Evolutionary conservation across 1,140 invertebrate genomes (phyloP).

Genomic region (Drosophila neocordata): DNA sequence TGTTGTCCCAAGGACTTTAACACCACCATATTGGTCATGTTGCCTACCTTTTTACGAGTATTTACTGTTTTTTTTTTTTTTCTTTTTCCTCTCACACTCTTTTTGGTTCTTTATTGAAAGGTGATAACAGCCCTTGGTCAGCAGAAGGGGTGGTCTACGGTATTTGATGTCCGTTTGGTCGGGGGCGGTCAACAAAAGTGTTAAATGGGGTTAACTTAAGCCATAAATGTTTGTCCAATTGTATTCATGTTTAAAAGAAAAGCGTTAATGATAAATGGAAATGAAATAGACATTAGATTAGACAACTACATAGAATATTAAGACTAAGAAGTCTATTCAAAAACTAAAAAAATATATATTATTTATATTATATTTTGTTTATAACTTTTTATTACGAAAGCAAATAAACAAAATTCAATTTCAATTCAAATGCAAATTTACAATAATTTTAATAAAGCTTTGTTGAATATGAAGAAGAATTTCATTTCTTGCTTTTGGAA

Average conservation of each 20-base stretch:
- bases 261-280: constrained; percentile 22
- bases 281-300: background rate
- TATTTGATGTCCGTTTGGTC: constrained; percentile 6
- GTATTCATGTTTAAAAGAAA: constrained; percentile 35
- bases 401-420: no score
- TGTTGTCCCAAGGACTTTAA: constrained; percentile 42
- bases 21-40: constrained; percentile 47
- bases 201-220: constrained; percentile 74
- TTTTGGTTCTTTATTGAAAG: constrained; percentile 65
- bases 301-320: no score
- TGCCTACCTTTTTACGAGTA: constrained; percentile 36
- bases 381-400: no score
- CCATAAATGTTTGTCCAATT: constrained; percentile 23
- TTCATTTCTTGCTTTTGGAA: no score
- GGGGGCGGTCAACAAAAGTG: constrained; percentile 56
- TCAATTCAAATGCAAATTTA: no score
- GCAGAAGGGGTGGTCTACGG: background rate
- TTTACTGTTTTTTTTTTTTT: constrained; percentile 36
- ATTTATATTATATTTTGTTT: no score
- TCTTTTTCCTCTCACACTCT: no score
- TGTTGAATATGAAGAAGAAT: no score
- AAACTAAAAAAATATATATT: no score
- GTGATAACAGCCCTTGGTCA: constrained; percentile 56
- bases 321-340: no score
- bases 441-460: no score